Evolutionary conservation across 2,888 invertebrate species (phyloP).

Genomic region (Oxycera nigricornis): DNA sequence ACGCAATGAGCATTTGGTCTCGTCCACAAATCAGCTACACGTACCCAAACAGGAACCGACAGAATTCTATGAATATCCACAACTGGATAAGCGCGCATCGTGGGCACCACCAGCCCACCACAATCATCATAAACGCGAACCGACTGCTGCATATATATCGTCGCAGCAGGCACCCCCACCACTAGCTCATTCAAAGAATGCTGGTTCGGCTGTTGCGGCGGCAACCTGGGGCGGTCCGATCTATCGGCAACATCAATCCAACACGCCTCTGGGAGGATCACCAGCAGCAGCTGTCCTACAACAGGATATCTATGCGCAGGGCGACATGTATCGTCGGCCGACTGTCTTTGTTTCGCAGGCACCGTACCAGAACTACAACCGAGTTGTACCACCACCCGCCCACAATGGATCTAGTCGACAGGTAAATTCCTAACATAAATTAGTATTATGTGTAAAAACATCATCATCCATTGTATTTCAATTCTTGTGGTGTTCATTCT

Average conservation of each 20-base stretch:
- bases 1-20: conserved; percentile 75
- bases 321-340: conserved; percentile 71
- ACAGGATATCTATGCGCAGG: conserved; percentile 60
- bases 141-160: conserved; percentile 55
- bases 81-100: conserved; percentile 59
- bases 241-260: conserved; percentile 64
- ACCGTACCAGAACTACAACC: conserved; percentile 60
- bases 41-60: conserved; percentile 62
- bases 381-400: conserved; percentile 62
- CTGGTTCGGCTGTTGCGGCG: conserved; percentile 56
- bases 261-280: conserved; percentile 62
- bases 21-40: conserved; percentile 58
- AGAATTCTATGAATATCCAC: conserved; percentile 60
- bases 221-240: conserved; percentile 57
- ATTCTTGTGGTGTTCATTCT: too few species aligned
- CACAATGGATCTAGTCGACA: conserved; percentile 63
- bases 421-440: conserved; percentile 51
- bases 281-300: conserved; percentile 59
- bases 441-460: too few species aligned
- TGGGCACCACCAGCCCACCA: conserved; percentile 63
- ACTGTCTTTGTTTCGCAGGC: conserved; percentile 73
- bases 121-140: conserved; percentile 59
- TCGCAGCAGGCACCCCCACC: conserved; percentile 56
- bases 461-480: too few species aligned
- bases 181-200: conserved; percentile 61